phyloP scores from a whole-genome alignment of 2,888 invertebrate species.

The Bruchidius siliquastri region DNA sequence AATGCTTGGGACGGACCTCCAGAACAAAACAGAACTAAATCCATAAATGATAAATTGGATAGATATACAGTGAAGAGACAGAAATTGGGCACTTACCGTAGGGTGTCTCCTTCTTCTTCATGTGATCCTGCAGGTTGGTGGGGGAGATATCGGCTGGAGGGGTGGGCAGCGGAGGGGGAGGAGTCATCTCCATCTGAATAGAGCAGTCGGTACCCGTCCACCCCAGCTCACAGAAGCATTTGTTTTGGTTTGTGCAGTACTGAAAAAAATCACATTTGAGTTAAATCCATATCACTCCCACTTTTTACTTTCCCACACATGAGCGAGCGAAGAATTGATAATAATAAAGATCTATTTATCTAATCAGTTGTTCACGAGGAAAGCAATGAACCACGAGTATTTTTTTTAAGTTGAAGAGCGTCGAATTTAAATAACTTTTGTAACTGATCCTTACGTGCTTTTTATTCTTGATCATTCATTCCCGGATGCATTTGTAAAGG shows the following conservation, averaged over 20 bases:
- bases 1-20: background rate
- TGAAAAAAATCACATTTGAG: slow-evolving; percentile 45
- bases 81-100: slow-evolving; percentile 68
- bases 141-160: slow-evolving; percentile 48
- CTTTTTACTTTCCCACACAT: too few species aligned
- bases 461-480: too few species aligned
- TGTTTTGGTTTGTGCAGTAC: slow-evolving; percentile 89
- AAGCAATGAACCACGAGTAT: too few species aligned
- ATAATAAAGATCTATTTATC: too few species aligned
- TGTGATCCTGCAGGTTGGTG: slow-evolving; percentile 55
- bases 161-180: slow-evolving; percentile 55
- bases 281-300: slow-evolving; percentile 3
- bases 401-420: too few species aligned
- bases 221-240: slow-evolving; percentile 85
- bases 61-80: background rate
- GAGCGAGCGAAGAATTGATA: too few species aligned
- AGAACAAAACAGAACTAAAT: background rate
- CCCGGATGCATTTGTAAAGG: too few species aligned
- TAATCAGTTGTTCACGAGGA: too few species aligned
- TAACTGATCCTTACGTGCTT: too few species aligned
- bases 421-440: too few species aligned
- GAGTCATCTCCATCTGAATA: slow-evolving; percentile 63
- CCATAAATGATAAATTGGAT: background rate
- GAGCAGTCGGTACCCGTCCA: slow-evolving; percentile 89
- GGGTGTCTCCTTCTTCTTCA: slow-evolving; percentile 88